Conservation (phyloP, 1,140 invertebrate species). For the Stratiolaelaps scimitus region DNA sequence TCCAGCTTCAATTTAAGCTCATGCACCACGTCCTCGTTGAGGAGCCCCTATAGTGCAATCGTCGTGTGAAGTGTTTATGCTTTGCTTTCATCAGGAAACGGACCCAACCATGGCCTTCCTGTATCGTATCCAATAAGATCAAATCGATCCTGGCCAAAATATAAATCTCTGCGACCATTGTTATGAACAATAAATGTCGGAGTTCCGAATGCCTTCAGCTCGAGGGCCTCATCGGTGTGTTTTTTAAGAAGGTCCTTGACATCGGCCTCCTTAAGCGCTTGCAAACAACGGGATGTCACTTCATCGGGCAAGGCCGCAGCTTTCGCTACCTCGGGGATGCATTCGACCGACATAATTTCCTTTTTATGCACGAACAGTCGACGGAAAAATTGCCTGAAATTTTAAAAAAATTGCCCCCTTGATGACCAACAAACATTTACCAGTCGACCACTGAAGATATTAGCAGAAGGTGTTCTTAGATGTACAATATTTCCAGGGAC, state of each 20-base stretch:
- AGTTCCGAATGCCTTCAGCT: slow-evolving; percentile 40
- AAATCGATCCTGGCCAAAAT: slow-evolving; percentile 43
- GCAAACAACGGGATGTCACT: neutral
- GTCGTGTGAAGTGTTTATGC: no score
- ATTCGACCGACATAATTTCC: slow-evolving; percentile 1
- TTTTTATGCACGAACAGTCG: neutral
- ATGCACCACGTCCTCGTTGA: no score
- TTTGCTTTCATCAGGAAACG: neutral
- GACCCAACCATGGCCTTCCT: slow-evolving; percentile 34
- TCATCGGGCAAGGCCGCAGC: neutral
- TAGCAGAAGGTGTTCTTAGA: no score
- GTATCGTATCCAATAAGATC: slow-evolving; percentile 39
- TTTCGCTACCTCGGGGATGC: neutral
- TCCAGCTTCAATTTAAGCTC: no score
- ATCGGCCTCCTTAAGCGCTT: neutral
- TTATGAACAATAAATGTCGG: slow-evolving; percentile 41
- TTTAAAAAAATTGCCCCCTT: no score
- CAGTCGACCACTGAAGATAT: no score
- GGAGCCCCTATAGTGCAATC: no score
- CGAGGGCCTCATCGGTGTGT: neutral
- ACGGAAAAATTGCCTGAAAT: slow-evolving; percentile 5
- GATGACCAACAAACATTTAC: no score
- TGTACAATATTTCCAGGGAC: no score
- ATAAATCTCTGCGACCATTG: slow-evolving; percentile 37
- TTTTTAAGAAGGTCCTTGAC: neutral